Base-by-base conservation (phyloP, 1,140 invertebrate genomes). In the Drosophila ercepeae region DNA sequence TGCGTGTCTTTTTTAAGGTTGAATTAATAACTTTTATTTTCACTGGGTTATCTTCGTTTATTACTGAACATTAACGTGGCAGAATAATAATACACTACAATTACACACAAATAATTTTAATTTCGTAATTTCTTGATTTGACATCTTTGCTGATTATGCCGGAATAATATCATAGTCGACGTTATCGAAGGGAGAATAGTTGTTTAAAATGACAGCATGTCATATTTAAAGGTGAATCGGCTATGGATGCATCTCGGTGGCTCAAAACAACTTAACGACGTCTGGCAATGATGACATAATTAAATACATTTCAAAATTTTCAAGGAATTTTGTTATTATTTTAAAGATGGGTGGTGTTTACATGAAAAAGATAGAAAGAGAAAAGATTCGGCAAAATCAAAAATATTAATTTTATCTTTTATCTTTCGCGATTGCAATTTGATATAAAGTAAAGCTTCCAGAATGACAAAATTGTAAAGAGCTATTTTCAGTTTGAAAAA, bases 211-310 rank as follows among this genome's bases (percentile, higher is more conserved):
- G 53, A 68, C 63, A 78, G 73, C 75, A 72, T 75, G 75, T 75
- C 71, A 23, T 68, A 58, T 44, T 75, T 71, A 59, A 59, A 61
- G 64, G 60, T 83, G 75, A 73, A 84, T 84, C 60, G 64, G 71
- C 78, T 77, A 46, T 55, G 49, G 46, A 64, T 52, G 50, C 55
- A 32, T 54, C 74, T 69, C 55, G 53, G 44, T 73, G 64, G 69
- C 78, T 83, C 53, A 72, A 60, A 48, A 73, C 41, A 73, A 76
- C 44, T 88, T 88, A 88, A 71, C 82, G 82, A 88, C 82, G 82
- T 68, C 82, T 88, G 82, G 54, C 41, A 41, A 27, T 29, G 25
- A 29, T 29, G 23, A 23, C 7, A 42, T 9, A 25, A 13, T 61
- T 51, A 21, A 3, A 63, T 51, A 32, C 59, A 18, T 51, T 55